These are phyloP conservation scores for Meta bourneti DNA, from an alignment of 2,888 invertebrate species.

Conservation along the genomic window DNA sequence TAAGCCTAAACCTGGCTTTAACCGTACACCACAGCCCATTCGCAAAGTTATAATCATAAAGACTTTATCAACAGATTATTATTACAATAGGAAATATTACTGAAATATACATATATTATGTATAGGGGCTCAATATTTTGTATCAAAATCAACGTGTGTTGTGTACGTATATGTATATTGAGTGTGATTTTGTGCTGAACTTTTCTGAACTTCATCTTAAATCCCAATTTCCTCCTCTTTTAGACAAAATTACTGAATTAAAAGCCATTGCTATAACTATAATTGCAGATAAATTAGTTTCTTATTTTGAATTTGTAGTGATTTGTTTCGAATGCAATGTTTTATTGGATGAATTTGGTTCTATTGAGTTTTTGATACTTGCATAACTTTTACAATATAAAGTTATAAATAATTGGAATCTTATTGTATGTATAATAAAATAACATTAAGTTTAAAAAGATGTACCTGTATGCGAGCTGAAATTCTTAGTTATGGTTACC, in stretches of 20 bases:
- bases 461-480: no score
- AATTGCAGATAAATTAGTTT: no score
- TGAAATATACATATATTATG: slow-evolving; percentile 13
- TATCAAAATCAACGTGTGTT: slow-evolving; percentile 20
- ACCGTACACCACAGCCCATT: slow-evolving; percentile 34
- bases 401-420: no score
- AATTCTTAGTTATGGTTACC: no score
- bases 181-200: not conserved
- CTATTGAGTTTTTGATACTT: not conserved
- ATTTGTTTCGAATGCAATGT: not conserved
- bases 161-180: slow-evolving; percentile 4
- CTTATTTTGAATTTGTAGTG: no score
- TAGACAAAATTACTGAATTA: no score
- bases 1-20: slow-evolving; percentile 39
- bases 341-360: not conserved
- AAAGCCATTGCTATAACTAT: no score
- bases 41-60: slow-evolving; percentile 75
- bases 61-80: slow-evolving; percentile 64
- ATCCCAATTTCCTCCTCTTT: no score
- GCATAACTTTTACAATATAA: not conserved
- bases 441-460: no score
- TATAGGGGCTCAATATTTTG: slow-evolving; percentile 55
- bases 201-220: not conserved
- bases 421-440: no score
- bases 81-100: slow-evolving; percentile 72